These are phyloP conservation scores for Carterocephalus palaemon DNA, from an alignment of 2,888 invertebrate species.

Conservation along the genomic window DNA sequence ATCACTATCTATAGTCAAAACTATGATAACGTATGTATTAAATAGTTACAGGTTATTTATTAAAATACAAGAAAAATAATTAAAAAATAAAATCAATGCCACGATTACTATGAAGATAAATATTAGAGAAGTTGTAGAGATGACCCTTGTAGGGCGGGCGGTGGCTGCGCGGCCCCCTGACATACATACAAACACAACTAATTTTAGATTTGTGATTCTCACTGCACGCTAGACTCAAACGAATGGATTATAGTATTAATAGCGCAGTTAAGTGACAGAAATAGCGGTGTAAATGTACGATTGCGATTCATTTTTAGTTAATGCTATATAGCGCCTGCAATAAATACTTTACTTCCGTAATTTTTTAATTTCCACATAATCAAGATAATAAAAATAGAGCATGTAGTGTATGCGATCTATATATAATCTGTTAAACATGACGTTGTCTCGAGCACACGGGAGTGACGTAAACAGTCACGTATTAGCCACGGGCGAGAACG, in stretches of 20 bases:
- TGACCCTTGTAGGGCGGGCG: slow-evolving; percentile 72
- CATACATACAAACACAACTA: slow-evolving; percentile 72
- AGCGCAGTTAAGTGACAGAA: slow-evolving; percentile 44
- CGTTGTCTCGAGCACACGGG: no score
- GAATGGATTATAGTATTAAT: slow-evolving; percentile 61
- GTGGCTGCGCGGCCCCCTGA: slow-evolving; percentile 64
- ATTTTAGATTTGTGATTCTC: slow-evolving; percentile 68
- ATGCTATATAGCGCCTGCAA: not conserved
- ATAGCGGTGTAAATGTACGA: slow-evolving; percentile 52
- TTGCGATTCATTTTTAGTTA: slow-evolving; percentile 34
- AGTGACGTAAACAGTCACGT: no score
- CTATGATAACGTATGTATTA: no score
- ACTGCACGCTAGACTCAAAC: slow-evolving; percentile 66
- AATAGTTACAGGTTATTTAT: no score
- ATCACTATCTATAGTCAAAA: no score
- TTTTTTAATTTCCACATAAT: no score
- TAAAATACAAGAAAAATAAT: no score
- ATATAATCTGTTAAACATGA: no score
- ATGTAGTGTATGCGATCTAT: no score
- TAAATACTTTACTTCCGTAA: no score
- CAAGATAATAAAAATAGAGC: no score
- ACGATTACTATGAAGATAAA: slow-evolving; percentile 19
- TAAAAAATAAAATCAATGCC: slow-evolving; percentile 17
- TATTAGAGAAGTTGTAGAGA: slow-evolving; percentile 33
- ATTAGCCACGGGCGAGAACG: no score